A percentile compares a stretch with the other conserved stretches of the same genome.
Evolutionary conservation across 2,888 invertebrate species (phyloP).

Genomic region (Agapostemon virescens): DNA sequence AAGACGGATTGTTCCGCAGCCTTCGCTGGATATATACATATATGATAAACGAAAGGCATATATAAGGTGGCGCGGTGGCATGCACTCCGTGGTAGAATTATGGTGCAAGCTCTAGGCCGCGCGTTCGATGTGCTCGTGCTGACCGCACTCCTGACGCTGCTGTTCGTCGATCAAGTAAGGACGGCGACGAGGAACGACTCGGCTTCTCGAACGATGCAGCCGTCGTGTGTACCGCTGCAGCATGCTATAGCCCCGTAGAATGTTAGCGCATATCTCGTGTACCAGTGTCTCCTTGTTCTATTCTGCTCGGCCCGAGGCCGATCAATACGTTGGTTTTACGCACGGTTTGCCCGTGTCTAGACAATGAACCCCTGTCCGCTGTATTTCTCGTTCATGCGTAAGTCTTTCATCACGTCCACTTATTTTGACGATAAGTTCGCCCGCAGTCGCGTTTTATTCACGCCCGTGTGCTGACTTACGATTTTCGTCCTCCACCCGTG

Average conservation of each 20-base stretch:
- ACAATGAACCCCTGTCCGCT: slow-evolving; percentile 58
- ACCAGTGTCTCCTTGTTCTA: slow-evolving; percentile 56
- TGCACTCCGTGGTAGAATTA: slow-evolving; percentile 58
- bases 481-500: slow-evolving; percentile 14
- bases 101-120: slow-evolving; percentile 57
- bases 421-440: slow-evolving; percentile 13
- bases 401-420: slow-evolving; percentile 46
- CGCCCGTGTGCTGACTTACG: background rate
- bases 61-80: slow-evolving; percentile 54
- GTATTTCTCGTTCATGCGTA: slow-evolving; percentile 61
- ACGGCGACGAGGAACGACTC: slow-evolving; percentile 38
- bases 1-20: slow-evolving; percentile 42
- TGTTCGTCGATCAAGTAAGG: slow-evolving; percentile 68
- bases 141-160: slow-evolving; percentile 58
- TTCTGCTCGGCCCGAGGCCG: slow-evolving; percentile 57
- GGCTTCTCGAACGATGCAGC: slow-evolving; percentile 49
- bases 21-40: slow-evolving; percentile 46
- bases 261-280: slow-evolving; percentile 58
- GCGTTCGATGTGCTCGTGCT: slow-evolving; percentile 51
- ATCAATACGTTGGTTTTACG: slow-evolving; percentile 65
- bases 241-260: slow-evolving; percentile 62
- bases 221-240: slow-evolving; percentile 50
- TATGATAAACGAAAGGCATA: slow-evolving; percentile 37
- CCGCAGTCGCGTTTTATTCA: slow-evolving; percentile 4
- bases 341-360: slow-evolving; percentile 57